phyloP scores from a whole-genome alignment of 35 echinoderm and acorn worm genomes.

The Acanthaster planci region DNA sequence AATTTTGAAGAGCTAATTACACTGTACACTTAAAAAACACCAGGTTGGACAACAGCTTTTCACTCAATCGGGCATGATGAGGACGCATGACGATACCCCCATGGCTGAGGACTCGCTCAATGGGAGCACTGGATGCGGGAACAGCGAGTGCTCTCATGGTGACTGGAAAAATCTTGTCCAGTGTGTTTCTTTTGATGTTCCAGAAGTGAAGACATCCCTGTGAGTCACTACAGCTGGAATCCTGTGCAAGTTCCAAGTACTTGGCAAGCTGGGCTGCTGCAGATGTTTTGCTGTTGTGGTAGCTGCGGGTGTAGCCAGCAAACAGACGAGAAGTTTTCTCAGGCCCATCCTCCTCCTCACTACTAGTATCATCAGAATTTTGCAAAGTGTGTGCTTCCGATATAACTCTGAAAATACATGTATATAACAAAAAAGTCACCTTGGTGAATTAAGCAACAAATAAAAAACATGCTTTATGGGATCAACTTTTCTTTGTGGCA shows the following conservation, averaged over 20 bases:
- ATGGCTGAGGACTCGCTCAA: too few species aligned
- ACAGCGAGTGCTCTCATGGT: too few species aligned
- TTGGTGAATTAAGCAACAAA: too few species aligned
- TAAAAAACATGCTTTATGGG: too few species aligned
- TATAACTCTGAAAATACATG: not conserved
- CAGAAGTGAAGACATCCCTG: not conserved
- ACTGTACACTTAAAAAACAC: too few species aligned
- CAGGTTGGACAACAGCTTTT: too few species aligned
- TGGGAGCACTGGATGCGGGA: too few species aligned
- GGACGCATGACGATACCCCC: too few species aligned
- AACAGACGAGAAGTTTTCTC: not conserved
- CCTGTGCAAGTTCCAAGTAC: not conserved
- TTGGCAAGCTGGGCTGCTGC: not conserved
- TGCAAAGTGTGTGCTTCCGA: not conserved
- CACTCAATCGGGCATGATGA: too few species aligned
- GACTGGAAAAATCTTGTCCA: conserved; percentile 18
- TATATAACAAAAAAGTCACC: not conserved
- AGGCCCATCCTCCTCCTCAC: not conserved
- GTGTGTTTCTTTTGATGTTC: not conserved
- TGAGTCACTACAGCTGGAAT: not conserved
- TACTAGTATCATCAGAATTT: not conserved
- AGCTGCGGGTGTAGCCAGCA: not conserved
- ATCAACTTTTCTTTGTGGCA: too few species aligned
- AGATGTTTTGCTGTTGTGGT: conserved; percentile 6
- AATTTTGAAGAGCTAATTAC: too few species aligned